phyloP scores from a whole-genome alignment of 2,797 vertebrate species.

The Psittacula derbiana region DNA sequence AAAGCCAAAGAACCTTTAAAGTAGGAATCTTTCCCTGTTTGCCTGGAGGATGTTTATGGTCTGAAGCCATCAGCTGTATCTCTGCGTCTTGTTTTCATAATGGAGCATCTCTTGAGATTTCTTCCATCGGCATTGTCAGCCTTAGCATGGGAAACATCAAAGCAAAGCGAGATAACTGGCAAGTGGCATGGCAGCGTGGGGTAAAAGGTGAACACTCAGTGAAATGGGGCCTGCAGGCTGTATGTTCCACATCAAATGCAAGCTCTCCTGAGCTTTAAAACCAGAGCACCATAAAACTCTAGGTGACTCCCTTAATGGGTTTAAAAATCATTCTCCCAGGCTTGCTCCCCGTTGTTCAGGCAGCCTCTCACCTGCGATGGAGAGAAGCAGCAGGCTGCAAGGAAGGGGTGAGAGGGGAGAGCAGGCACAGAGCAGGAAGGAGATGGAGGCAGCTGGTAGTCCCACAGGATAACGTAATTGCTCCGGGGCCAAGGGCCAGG shows the following conservation, averaged over 20 bases:
- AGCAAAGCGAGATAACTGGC: neutral
- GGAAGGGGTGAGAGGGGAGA: neutral
- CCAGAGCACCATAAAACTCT: conserved; percentile 22
- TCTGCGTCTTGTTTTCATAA: neutral
- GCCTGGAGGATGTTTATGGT: neutral
- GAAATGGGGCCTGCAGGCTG: conserved; percentile 14
- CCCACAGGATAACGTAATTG: neutral
- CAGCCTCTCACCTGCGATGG: neutral
- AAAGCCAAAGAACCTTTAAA: neutral
- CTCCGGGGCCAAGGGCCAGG: neutral
- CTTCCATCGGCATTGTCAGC: neutral
- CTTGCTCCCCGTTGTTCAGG: neutral
- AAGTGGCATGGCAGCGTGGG: neutral
- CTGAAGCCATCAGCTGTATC: neutral
- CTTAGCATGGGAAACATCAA: neutral
- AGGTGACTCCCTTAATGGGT: conserved; percentile 11
- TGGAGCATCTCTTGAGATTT: neutral
- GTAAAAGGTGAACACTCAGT: conserved; percentile 17
- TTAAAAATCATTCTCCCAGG: neutral
- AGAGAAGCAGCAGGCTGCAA: neutral
- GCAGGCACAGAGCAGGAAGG: neutral
- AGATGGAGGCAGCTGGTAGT: neutral
- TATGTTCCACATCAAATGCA: conserved; percentile 5
- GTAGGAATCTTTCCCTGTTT: neutral
- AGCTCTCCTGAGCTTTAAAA: neutral